A percentile compares a stretch with the other conserved stretches of the same genome.
Conservation (phyloP, 2,797 vertebrate species). For the Alfaro cultratus region DNA sequence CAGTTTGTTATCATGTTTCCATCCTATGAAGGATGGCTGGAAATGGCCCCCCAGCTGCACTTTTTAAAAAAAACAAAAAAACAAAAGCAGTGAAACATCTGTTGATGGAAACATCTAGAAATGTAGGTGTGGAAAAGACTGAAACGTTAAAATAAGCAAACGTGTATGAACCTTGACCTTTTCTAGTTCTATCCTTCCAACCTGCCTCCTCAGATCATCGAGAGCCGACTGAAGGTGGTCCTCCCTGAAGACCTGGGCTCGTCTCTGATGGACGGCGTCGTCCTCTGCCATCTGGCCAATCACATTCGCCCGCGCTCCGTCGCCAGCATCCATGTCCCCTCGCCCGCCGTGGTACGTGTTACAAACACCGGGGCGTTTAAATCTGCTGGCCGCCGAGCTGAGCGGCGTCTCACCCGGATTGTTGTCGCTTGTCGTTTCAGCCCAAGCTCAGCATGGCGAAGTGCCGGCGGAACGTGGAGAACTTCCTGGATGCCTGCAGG, state of each 20-base stretch:
- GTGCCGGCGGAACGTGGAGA: slow-evolving; percentile 96
- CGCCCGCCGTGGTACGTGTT: slow-evolving; percentile 90
- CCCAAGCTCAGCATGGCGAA: slow-evolving; percentile 99
- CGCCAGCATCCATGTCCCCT: slow-evolving; percentile 93
- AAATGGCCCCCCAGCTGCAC: too few species aligned
- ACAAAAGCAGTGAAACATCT: neutral
- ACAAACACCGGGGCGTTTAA: neutral
- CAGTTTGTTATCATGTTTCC: neutral
- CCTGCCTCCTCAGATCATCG: slow-evolving; percentile 75
- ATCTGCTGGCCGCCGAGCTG: neutral
- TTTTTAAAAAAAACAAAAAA: too few species aligned
- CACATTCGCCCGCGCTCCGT: slow-evolving; percentile 92
- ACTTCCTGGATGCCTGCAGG: slow-evolving; percentile 94
- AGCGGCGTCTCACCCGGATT: neutral
- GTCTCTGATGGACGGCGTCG: slow-evolving; percentile 94
- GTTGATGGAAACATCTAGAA: neutral
- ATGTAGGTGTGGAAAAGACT: neutral
- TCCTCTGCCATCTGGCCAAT: slow-evolving; percentile 95
- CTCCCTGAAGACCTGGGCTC: slow-evolving; percentile 92
- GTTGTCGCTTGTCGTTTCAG: slow-evolving; percentile 68
- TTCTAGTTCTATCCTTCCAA: neutral
- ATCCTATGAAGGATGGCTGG: neutral
- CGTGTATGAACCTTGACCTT: neutral
- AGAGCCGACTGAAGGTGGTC: slow-evolving; percentile 90
- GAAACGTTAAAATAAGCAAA: neutral